phyloP scores from a whole-genome alignment of 1,140 invertebrate species.

The Drosophila nigrodunni region DNA sequence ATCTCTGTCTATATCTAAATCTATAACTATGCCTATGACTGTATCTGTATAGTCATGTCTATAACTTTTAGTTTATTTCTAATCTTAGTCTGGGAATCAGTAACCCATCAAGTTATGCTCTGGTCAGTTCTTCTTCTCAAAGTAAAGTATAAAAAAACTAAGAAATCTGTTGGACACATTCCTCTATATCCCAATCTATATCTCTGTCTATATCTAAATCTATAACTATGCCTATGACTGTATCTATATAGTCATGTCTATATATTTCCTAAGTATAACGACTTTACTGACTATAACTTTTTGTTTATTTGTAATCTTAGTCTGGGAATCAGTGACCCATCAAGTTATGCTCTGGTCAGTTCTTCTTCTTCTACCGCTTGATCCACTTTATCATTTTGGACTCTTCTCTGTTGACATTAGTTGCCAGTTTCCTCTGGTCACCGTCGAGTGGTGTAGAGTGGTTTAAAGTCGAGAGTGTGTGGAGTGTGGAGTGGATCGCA shows the following conservation, averaged over 20 bases:
- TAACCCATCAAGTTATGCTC: constrained; percentile 34
- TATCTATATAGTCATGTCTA: not conserved
- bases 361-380: not conserved
- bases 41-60: not conserved
- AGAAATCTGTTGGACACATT: too few relatives aligned
- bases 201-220: too few relatives aligned
- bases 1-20: too few relatives aligned
- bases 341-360: constrained; percentile 30
- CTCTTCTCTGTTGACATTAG: constrained; percentile 32
- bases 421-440: constrained; percentile 18
- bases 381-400: constrained; percentile 25
- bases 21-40: too few relatives aligned
- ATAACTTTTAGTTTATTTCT: not conserved
- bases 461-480: constrained; percentile 8
- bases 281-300: not conserved
- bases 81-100: constrained; percentile 23
- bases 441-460: constrained; percentile 8
- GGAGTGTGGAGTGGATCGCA: constrained; percentile 11
- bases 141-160: too few relatives aligned
- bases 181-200: not conserved
- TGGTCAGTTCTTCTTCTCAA: constrained; percentile 8
- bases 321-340: constrained; percentile 34
- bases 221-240: too few relatives aligned
- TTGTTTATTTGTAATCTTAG: constrained; percentile 3
- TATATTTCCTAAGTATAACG: not conserved